Base-by-base conservation (phyloP, 2,113 vertebrate species). In the Elephas maximus region DNA sequence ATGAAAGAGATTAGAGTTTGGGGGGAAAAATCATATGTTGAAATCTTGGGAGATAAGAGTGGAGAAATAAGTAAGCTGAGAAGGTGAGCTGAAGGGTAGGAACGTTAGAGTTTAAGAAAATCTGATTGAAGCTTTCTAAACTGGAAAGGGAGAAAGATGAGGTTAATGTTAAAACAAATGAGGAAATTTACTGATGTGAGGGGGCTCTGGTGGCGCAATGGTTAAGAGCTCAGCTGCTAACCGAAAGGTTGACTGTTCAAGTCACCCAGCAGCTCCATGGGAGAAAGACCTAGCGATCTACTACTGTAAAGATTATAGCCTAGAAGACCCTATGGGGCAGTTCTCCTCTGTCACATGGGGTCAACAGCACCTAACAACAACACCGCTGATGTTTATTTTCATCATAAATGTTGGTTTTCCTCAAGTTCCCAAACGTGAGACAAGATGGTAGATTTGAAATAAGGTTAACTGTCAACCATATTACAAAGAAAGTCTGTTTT, bases 341-440 rank as follows among this genome's bases (percentile, higher is more conserved):
- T 69, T 69, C 65, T 69, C 30, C 28, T 69, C 30, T 69, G 65
- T 69, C 65, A 69, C 28, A 8, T 33, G 65, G 5, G 65, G 14
- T 33, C 65, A 30, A 33, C 5, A 11, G 65, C 8, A 65, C 23
- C 6, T 28, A 69, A 69, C 65, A 69, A 69, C 65, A 33, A 69
- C 65, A 69, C 9, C 12, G 2, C 7, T 69, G 30, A 14, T 86
- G n/a, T 76, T 82, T 89, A 33, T 87, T 95, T 92, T 85, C 60
- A 95, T 93, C 84, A 88, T 53, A 57, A 89, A 89, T 91, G 37
- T 63, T 77, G 69, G 23, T 76, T 93, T 95, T 65, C 86, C 71
- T 89, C 86, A 76, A 63, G 69, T 87, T 76, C 82, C 48, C 57
- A 92, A 77, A 76, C 28, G 44, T 88, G 60, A 96, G 69, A 92